Evolutionary conservation across 2,113 vertebrate genomes (phyloP).

Genomic region (Lagenorhynchus albirostris): DNA sequence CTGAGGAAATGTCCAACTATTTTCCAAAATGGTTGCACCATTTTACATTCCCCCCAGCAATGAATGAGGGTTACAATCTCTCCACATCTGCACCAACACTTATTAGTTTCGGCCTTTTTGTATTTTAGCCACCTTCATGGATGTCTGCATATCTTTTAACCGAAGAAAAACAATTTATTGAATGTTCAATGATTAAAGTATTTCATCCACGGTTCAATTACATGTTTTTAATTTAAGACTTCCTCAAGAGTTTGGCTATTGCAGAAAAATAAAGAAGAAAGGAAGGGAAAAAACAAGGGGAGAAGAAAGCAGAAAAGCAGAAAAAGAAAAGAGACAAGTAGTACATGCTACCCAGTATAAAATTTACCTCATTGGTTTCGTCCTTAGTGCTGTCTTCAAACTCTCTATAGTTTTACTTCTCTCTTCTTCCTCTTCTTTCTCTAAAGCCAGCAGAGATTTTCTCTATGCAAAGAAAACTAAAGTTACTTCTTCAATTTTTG

Average conservation of each 20-base stretch:
- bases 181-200: neutral
- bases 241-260: neutral
- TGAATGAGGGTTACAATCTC: neutral
- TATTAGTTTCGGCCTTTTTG: neutral
- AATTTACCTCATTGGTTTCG: slow-evolving; percentile 96
- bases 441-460: slow-evolving; percentile 93
- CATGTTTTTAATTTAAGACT: slow-evolving; percentile 6
- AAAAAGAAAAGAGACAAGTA: neutral
- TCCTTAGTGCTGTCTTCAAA: slow-evolving; percentile 96
- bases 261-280: neutral
- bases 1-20: neutral
- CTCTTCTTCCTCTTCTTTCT: slow-evolving; percentile 97
- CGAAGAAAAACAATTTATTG: slow-evolving; percentile 3
- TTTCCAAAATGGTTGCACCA: neutral
- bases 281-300: neutral
- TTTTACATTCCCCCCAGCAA: neutral
- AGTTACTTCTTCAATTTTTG: slow-evolving; percentile 25
- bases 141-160: neutral
- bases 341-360: neutral
- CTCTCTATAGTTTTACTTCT: slow-evolving; percentile 98
- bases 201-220: neutral
- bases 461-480: slow-evolving; percentile 84
- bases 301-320: neutral
- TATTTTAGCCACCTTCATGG: neutral
- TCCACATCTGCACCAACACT: neutral